Evolutionary conservation across 2,797 vertebrate species (phyloP).

Genomic region (Diplodus puntazzo): DNA sequence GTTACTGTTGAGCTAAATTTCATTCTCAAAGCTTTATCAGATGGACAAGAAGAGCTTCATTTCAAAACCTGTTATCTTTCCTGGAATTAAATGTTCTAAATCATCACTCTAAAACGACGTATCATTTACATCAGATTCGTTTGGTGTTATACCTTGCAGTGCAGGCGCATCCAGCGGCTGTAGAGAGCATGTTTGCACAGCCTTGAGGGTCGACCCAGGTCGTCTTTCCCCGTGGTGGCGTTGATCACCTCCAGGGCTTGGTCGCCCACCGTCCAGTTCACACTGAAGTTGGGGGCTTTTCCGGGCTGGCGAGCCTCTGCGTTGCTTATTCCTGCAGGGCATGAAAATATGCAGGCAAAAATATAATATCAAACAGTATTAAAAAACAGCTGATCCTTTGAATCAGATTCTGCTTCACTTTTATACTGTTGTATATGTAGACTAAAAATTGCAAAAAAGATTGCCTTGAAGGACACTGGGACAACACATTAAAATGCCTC

Average conservation of each 20-base stretch:
- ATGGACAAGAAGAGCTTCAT: no score
- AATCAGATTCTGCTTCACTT: no score
- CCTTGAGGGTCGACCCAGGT: constrained; percentile 91
- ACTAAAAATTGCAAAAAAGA: background rate
- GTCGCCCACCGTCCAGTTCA: constrained; percentile 95
- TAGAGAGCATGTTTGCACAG: constrained; percentile 94
- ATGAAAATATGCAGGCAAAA: background rate
- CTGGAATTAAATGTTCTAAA: no score
- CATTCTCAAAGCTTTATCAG: no score
- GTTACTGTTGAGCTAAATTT: no score
- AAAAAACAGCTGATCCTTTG: no score
- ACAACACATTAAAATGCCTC: no score
- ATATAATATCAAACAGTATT: background rate
- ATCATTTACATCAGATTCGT: background rate
- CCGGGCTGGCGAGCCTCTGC: constrained; percentile 94
- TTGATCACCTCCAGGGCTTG: constrained; percentile 90
- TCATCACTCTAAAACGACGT: no score
- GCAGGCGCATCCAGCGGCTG: constrained; percentile 91
- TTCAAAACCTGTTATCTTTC: no score
- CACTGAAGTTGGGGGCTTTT: constrained; percentile 95
- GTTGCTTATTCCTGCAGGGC: constrained; percentile 91
- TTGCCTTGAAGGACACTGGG: background rate
- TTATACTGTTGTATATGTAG: no score
- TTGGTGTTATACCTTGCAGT: constrained; percentile 87
- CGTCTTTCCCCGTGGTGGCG: constrained; percentile 94